These are phyloP conservation scores for Micronisus gabar DNA, from an alignment of 2,113 vertebrate species.

Conservation along the genomic window DNA sequence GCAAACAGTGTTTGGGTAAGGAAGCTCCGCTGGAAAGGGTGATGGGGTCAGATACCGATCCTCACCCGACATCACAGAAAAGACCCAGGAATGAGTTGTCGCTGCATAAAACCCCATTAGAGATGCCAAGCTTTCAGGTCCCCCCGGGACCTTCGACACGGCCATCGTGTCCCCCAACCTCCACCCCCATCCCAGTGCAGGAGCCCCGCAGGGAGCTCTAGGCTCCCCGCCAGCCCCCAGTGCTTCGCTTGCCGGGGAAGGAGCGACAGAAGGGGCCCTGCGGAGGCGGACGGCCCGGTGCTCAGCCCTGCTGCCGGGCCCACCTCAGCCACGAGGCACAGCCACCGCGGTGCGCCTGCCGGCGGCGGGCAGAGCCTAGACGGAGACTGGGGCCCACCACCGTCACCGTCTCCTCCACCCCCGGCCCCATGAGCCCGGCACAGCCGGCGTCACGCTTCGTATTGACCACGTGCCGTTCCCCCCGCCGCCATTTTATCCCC, in stretches of 20 bases:
- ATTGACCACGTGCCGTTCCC: neutral
- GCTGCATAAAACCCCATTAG: neutral
- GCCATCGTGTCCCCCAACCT: accelerated
- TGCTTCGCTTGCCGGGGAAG: neutral
- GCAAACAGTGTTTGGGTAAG: neutral
- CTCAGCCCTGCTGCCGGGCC: neutral
- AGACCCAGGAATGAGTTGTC: neutral
- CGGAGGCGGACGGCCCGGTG: accelerated
- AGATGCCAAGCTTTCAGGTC: neutral
- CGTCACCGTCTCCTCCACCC: neutral
- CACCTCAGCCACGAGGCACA: neutral
- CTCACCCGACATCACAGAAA: neutral
- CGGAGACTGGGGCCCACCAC: neutral
- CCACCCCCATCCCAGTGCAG: neutral
- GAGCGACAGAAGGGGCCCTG: neutral
- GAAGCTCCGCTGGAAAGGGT: neutral
- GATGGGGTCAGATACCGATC: neutral
- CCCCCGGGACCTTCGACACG: accelerated
- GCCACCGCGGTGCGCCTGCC: too few relatives aligned
- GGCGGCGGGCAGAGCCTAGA: neutral
- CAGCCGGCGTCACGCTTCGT: neutral
- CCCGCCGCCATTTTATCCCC: neutral
- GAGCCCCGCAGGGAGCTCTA: neutral
- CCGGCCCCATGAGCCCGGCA: neutral
- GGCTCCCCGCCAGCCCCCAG: neutral